phyloP scores from a whole-genome alignment of 1,140 invertebrate genomes.

The Leptinotarsa defecta region DNA sequence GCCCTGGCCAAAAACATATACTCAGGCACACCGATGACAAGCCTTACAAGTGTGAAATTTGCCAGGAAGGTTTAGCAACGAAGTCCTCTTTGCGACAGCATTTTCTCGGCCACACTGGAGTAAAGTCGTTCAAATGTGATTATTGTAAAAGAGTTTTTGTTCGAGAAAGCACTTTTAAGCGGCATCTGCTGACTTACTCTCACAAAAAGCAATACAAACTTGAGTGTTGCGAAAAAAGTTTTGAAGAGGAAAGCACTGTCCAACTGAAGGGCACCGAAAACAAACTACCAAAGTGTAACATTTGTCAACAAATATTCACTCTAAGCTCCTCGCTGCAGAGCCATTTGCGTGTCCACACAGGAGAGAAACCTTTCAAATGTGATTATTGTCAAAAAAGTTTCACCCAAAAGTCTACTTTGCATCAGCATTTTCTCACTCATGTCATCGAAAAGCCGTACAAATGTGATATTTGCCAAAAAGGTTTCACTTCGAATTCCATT shows the following conservation, averaged over 20 bases:
- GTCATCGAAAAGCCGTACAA: too few relatives aligned
- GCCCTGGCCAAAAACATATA: too few relatives aligned
- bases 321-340: background rate
- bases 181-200: background rate
- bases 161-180: background rate
- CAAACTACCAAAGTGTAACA: background rate
- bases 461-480: too few relatives aligned
- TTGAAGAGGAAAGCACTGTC: too few relatives aligned
- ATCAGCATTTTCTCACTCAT: too few relatives aligned
- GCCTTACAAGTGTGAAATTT: too few relatives aligned
- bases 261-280: slow-evolving; percentile 49
- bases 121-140: slow-evolving; percentile 37
- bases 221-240: too few relatives aligned
- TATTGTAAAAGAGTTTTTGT: background rate
- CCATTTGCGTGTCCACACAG: background rate
- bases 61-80: too few relatives aligned
- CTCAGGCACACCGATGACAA: too few relatives aligned
- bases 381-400: background rate
- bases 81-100: slow-evolving; percentile 47
- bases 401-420: background rate
- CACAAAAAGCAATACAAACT: too few relatives aligned
- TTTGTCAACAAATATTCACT: background rate
- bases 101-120: slow-evolving; percentile 49
- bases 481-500: too few relatives aligned
- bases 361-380: background rate